Percentiles rank a stretch among this genome's conserved stretches.
These are phyloP conservation scores for Alauda arvensis DNA, from an alignment of 2,797 vertebrate species.

Conservation along the genomic window DNA sequence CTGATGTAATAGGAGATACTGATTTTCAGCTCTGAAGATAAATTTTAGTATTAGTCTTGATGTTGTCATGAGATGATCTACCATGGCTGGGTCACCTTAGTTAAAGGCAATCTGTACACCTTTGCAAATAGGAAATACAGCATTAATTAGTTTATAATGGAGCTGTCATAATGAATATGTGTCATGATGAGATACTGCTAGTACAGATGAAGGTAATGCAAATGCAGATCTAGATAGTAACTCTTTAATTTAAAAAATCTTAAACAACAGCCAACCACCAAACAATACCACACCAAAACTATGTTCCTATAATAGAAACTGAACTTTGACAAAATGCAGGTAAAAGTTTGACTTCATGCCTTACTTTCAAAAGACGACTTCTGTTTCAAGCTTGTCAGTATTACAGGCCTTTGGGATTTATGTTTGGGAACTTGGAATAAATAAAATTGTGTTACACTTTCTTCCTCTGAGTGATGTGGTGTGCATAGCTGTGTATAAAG, in stretches of 20 bases:
- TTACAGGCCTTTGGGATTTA: background rate
- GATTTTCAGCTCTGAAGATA: background rate
- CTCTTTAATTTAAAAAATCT: background rate
- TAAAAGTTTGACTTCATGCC: background rate
- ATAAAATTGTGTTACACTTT: background rate
- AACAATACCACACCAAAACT: background rate
- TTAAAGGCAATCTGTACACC: background rate
- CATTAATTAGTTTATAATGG: background rate
- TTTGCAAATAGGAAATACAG: background rate
- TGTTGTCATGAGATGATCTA: background rate
- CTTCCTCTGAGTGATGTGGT: background rate
- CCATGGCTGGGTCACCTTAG: background rate
- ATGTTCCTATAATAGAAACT: background rate
- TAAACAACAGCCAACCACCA: background rate
- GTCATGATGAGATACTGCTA: background rate
- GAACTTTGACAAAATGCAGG: background rate
- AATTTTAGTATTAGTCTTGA: background rate
- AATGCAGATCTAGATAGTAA: background rate
- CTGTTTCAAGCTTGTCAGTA: background rate
- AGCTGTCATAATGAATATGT: background rate
- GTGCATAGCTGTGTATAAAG: background rate
- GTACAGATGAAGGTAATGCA: background rate
- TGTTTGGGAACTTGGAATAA: background rate
- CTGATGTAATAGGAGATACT: background rate
- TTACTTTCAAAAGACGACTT: background rate